Evolutionary conservation across 1,140 invertebrate genomes (phyloP), one percentile per base, ranked within the genome.

Genomic region (Steinernema feltiae): DNA sequence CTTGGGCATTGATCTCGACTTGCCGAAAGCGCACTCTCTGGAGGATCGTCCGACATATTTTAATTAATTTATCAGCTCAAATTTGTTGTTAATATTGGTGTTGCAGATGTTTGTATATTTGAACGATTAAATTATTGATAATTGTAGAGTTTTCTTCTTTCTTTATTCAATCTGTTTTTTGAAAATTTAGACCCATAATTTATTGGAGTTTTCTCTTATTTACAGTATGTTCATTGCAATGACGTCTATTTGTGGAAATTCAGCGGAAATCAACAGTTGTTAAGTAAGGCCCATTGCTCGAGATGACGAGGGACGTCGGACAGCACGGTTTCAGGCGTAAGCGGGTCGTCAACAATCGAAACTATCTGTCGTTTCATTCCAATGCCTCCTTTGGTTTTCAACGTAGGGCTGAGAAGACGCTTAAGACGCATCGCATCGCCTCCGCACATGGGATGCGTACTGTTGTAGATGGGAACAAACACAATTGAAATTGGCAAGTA

Each of bases 21-120:
- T 85, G 29, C 84, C 84, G 17, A 74, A 80, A 12, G 84, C 83
- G 15, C 84, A 86, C 73, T 84, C 82, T n/a, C 76, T 85, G 17
- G 84, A 85, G 63, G 83, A 85, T 69, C 53, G 83, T 32, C 84
- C 83, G 30, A 82, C 79, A 27, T 63, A 63, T 27, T 27, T 63
- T n/a, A 63, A 3, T 15, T 63, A 63, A 63, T 27, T 63, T 21
- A 15, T n/a, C 53, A 63, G 53, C 53, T 63, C 53, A 63, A 63
- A 46, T 12, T n/a, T 12, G 7, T 27, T 15, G 15, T 3, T 17
- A 63, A 15, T 27, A 63, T 21, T 27, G 15, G 24, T 63, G 3
- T 63, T 63, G 24, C 24, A 3, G 12, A 63, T 63, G 53, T 63
- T 3, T 7, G 7, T 63, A 27, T 63, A 21, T n/a, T 63, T 27